phyloP scores from a whole-genome alignment of 2,888 invertebrate species.

The Spatulosminthurus flaviceps region DNA sequence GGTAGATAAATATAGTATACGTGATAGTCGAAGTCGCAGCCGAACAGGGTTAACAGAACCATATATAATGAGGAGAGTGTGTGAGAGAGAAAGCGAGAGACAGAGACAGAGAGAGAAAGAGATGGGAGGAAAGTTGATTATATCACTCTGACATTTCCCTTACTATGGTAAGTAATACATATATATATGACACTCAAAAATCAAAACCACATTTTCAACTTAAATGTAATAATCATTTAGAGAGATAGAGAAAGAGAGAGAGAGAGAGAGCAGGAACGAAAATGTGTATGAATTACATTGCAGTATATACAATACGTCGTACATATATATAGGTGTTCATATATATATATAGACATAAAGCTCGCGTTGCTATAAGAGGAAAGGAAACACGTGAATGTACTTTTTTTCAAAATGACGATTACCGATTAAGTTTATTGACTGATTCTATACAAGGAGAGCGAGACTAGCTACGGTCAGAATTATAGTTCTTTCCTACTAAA shows the following conservation, averaged over 20 bases:
- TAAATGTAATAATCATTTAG: not conserved
- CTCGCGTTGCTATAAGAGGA: slow-evolving; percentile 41
- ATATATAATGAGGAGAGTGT: not conserved
- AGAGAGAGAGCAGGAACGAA: not conserved
- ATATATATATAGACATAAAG: slow-evolving; percentile 40
- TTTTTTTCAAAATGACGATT: slow-evolving; percentile 45
- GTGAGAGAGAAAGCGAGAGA: slow-evolving; percentile 26
- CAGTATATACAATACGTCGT: not conserved
- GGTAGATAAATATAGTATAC: no score
- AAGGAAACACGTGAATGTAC: slow-evolving; percentile 44
- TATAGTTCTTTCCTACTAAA: slow-evolving; percentile 43
- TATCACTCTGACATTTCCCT: no score
- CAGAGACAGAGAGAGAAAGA: slow-evolving; percentile 21
- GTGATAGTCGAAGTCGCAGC: no score
- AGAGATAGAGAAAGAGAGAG: not conserved
- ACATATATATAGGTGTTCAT: no score
- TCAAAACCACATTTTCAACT: no score
- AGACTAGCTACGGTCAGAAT: slow-evolving; percentile 53
- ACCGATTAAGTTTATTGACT: slow-evolving; percentile 57
- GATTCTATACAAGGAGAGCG: slow-evolving; percentile 55
- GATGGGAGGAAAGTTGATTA: slow-evolving; percentile 28
- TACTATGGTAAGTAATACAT: no score
- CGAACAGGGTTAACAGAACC: no score
- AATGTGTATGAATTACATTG: not conserved
- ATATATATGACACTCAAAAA: no score